Evolutionary conservation across 2,113 vertebrate genomes (phyloP).

Genomic region (Myotis yumanensis): DNA sequence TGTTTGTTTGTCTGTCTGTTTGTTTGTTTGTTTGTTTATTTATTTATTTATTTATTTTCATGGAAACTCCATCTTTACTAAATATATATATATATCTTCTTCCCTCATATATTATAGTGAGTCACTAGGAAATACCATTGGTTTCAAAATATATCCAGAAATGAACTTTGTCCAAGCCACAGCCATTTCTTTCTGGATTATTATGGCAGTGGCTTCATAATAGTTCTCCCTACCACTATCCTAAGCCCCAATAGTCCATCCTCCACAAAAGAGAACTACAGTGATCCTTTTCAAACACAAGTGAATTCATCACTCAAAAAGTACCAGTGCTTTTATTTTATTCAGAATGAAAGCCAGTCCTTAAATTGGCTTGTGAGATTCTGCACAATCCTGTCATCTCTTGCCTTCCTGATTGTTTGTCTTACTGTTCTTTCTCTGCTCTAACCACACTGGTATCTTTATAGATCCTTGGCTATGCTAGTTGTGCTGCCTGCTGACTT

Average conservation of each 20-base stretch:
- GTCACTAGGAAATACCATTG: background rate
- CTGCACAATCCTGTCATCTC: background rate
- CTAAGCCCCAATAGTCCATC: background rate
- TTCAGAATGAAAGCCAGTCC: background rate
- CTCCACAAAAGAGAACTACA: background rate
- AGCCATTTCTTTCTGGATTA: background rate
- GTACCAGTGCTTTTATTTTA: background rate
- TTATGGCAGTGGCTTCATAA: background rate
- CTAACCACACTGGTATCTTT: background rate
- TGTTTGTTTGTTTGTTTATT: too few species aligned
- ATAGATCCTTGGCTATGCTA: background rate
- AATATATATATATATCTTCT: background rate
- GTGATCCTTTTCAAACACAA: background rate
- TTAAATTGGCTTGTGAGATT: background rate
- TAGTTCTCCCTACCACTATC: background rate
- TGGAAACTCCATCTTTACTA: background rate
- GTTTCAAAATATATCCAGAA: background rate
- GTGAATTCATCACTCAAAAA: background rate
- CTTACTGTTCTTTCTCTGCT: background rate
- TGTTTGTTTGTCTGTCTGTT: too few species aligned
- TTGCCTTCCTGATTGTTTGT: background rate
- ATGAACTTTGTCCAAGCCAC: background rate
- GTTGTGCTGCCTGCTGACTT: background rate
- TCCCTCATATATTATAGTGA: background rate
- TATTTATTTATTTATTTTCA: background rate